Percentiles rank a stretch among this genome's conserved stretches.
Evolutionary conservation across 2,888 invertebrate species (phyloP).

Genomic region (Scaptomyza reducta): DNA sequence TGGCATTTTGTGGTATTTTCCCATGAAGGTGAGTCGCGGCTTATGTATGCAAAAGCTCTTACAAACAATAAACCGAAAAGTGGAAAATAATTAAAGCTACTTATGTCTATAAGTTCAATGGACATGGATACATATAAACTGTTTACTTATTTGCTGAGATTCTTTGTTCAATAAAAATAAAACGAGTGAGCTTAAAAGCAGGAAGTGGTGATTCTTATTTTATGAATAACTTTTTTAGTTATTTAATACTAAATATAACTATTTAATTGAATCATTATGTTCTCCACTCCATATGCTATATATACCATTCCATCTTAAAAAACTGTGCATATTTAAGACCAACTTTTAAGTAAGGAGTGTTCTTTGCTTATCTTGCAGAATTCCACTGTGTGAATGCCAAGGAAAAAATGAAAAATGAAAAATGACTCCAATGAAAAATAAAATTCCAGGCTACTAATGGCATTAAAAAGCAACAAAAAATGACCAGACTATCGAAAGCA

Average conservation of each 20-base stretch:
- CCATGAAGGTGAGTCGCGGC: conserved; percentile 32
- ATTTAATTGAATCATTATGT: too few relatives aligned
- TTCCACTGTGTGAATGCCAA: conserved; percentile 24
- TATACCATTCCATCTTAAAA: too few relatives aligned
- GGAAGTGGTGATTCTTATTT: too few relatives aligned
- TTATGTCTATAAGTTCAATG: conserved; percentile 18
- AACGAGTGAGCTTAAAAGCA: too few relatives aligned
- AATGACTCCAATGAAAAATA: conserved; percentile 48
- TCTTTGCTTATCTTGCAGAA: conserved; percentile 19
- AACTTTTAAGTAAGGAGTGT: not conserved
- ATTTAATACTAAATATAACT: too few relatives aligned
- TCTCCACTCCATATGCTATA: too few relatives aligned
- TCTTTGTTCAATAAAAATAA: not conserved
- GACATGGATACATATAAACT: conserved; percentile 26
- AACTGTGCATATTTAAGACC: not conserved
- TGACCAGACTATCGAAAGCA: conserved; percentile 25
- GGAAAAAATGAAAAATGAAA: conserved; percentile 63
- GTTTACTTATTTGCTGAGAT: conserved; percentile 20
- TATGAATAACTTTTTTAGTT: too few relatives aligned
- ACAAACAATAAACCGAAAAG: conserved; percentile 15
- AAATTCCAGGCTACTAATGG: conserved; percentile 56
- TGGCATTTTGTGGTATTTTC: conserved; percentile 49
- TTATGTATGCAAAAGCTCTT: conserved; percentile 20
- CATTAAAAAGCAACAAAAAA: conserved; percentile 40
- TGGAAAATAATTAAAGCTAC: conserved; percentile 42